Conservation (phyloP, 2,797 vertebrate genomes). For the Xenopus petersii region DNA sequence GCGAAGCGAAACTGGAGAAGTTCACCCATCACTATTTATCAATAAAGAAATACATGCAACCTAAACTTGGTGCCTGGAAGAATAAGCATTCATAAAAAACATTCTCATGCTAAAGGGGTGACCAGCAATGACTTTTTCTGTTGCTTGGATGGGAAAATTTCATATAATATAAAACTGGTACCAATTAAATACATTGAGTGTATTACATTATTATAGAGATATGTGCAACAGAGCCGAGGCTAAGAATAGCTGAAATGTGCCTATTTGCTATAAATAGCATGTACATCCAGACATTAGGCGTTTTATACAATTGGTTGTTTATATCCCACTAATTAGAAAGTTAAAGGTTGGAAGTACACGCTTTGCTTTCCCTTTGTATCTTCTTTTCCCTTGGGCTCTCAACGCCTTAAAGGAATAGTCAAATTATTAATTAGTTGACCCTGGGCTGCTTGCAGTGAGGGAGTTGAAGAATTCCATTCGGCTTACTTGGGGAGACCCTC, state of each 20-base stretch:
- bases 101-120: too few relatives aligned
- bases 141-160: too few relatives aligned
- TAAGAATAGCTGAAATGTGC: conserved; percentile 32
- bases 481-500: conserved; percentile 71
- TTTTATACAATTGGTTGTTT: conserved; percentile 58
- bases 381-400: conserved; percentile 68
- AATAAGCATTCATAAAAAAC: too few relatives aligned
- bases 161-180: too few relatives aligned
- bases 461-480: conserved; percentile 84
- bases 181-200: too few relatives aligned
- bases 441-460: conserved; percentile 73
- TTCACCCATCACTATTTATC: too few relatives aligned
- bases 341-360: conserved; percentile 55
- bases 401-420: conserved; percentile 79
- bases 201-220: background rate
- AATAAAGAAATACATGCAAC: too few relatives aligned
- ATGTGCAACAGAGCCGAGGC: background rate
- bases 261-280: conserved; percentile 38
- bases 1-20: too few relatives aligned
- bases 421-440: conserved; percentile 94
- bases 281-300: conserved; percentile 50
- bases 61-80: too few relatives aligned
- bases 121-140: too few relatives aligned
- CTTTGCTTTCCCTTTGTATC: conserved; percentile 57
- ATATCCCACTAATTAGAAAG: conserved; percentile 57